Evolutionary conservation across 2,888 invertebrate species (phyloP), one percentile per base, ranked within the genome.

Genomic region (Emmelina monodactyla): DNA sequence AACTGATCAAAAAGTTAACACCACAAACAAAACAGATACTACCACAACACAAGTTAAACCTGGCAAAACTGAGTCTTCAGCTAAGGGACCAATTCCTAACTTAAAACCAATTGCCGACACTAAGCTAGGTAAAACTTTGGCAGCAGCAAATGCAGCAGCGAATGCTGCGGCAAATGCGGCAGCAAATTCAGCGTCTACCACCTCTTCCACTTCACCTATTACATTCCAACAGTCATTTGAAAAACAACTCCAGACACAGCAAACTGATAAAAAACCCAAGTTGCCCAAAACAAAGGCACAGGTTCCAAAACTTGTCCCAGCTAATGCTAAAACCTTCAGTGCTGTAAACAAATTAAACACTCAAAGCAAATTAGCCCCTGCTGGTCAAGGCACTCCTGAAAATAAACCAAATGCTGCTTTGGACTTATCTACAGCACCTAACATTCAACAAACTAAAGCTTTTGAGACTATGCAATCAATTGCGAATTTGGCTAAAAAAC

Each of bases 201-300:
- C 75, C 37, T n/a, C n/a, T n/a, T n/a, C n/a, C n/a, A 79, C 80
- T 46, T 53, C 68, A 14, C 79, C 80, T 32, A 75, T 76, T 37
- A 80, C 81, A 47, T 81, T 80, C 54, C 81, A 81, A 51, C 80
- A 81, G 54, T 78, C 78, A 38, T 81, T 81, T 69, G 75, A 79
- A 47, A 72, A 80, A 42, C 80, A 80, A 49, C 44, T 81, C 16
- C 71, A 72, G 41, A 58, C 64, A 40, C 45, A 76, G 47, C 70
- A 75, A 49, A 47, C 61, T 47, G 79, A 78, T 40, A 78, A 79
- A 45, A 81, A 81, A 50, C 40, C 66, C 1, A 81, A 80, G 47
- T 37, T 62, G 34, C 55, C 66, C 2, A 81, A 78, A 69, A 71
- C 61, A 48, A 79, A 79, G 58, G 45, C 70, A 31, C 78, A 78